Evolutionary conservation across 2,113 vertebrate species (phyloP), one percentile per base, ranked within the genome.

Genomic region (Cacatua alba): DNA sequence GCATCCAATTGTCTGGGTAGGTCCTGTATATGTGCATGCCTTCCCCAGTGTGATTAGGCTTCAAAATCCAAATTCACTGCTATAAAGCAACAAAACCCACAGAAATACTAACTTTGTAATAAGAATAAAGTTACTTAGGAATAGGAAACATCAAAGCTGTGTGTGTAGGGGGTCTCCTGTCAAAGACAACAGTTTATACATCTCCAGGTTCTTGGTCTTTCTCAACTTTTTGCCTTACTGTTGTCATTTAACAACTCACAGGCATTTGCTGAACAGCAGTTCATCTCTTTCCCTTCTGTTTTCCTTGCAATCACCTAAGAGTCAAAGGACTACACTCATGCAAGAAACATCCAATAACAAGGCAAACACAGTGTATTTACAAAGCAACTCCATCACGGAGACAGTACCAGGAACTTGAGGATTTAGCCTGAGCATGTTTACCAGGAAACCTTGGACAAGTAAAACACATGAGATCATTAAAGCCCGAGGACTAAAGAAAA

Each of bases 141-240:
- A 53, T 24, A 39, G 35, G 62, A 63, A 68, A 24, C 17, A 10
- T 21, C 10, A 74, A 59, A 59, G 41, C 53, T 62, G 8, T 3
- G 23, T 4, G 6, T 3, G 6, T 20, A 2, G 0, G 11, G 3
- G 4, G 25, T 33, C 37, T 86, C 13, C 24, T 67, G 8, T 16
- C n/a, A 53, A 62, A 69, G 6, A 24, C 4, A 59, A 46, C 8
- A 31, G 17, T 20, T 80, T 33, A 39, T 41, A 33, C 7, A 44
- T 17, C 46, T 64, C 48, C 70, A n/a, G 14, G 17, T 67, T 68
- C 49, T n/a, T 44, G 17, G 9, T 51, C 19, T 29, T 31, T 20
- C 46, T 48, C 35, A 10, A 16, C 68, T 39, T 68, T 63, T 25
- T 25, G 13, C 43, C 33, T 59, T 33, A 69, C 7, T 7, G 1